A percentile compares a stretch with the other conserved stretches of the same genome.
These are phyloP conservation scores for Mesoligia furuncula DNA, from an alignment of 2,888 invertebrate species.

Conservation along the genomic window DNA sequence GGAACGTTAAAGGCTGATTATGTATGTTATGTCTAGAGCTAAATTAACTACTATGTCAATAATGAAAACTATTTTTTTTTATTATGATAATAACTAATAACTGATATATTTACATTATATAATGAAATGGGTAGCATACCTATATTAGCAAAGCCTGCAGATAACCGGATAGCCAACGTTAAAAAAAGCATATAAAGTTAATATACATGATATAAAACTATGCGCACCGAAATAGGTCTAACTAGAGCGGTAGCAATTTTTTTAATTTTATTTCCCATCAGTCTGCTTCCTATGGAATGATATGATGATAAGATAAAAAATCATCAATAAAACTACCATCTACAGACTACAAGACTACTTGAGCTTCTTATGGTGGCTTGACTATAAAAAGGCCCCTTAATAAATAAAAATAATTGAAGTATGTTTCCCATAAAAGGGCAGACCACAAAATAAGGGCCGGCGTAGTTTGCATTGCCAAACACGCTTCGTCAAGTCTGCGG, in stretches of 20 bases:
- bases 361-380: background rate
- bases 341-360: slow-evolving; percentile 15
- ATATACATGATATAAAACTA: slow-evolving; percentile 34
- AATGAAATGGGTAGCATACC: slow-evolving; percentile 72
- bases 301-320: background rate
- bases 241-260: background rate
- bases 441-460: background rate
- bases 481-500: background rate
- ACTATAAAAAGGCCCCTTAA: background rate
- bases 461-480: background rate
- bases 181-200: slow-evolving; percentile 62
- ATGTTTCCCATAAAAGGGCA: background rate
- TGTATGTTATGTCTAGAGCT: background rate
- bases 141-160: slow-evolving; percentile 62
- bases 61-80: background rate
- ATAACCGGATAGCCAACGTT: slow-evolving; percentile 56
- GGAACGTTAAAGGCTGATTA: too few relatives aligned
- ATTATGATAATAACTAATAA: background rate
- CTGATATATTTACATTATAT: slow-evolving; percentile 30
- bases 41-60: background rate
- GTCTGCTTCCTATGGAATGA: slow-evolving; percentile 4
- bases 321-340: slow-evolving; percentile 7
- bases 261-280: background rate
- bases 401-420: background rate
- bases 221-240: background rate